A percentile compares a stretch with the other conserved stretches of the same genome.
Conservation (phyloP, 2,113 vertebrate species). For the Pterophyllum scalare region DNA sequence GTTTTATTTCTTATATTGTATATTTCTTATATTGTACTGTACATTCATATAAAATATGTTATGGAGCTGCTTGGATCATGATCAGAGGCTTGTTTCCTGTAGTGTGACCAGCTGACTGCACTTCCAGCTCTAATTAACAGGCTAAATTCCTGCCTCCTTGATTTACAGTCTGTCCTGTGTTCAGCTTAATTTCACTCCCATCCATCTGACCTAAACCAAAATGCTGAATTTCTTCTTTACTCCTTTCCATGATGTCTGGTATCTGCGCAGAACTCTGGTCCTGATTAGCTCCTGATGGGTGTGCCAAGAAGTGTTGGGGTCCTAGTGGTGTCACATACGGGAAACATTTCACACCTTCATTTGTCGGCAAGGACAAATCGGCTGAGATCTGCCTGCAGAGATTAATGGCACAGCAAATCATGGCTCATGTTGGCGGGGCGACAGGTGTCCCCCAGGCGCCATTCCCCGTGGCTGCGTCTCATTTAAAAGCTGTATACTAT, state of each 20-base stretch:
- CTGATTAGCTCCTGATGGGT: constrained; percentile 22
- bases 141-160: background rate
- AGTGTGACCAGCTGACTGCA: background rate
- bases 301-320: background rate
- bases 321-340: background rate
- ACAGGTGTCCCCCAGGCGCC: constrained; percentile 59
- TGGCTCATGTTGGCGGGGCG: constrained; percentile 63
- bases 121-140: background rate
- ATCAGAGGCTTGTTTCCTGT: background rate
- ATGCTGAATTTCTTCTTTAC: background rate
- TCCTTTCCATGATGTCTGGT: background rate
- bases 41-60: background rate
- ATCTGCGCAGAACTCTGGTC: background rate
- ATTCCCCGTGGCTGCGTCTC: constrained; percentile 67
- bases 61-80: background rate
- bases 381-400: constrained; percentile 65
- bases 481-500: constrained; percentile 76
- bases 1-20: background rate
- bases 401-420: constrained; percentile 75
- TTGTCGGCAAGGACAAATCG: constrained; percentile 59
- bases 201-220: background rate
- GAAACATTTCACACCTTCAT: constrained; percentile 62
- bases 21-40: too few species aligned
- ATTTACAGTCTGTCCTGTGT: background rate
- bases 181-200: background rate